Evolutionary conservation across 2,888 invertebrate species (phyloP).

Genomic region (Hirtodrosophila cameraria): DNA sequence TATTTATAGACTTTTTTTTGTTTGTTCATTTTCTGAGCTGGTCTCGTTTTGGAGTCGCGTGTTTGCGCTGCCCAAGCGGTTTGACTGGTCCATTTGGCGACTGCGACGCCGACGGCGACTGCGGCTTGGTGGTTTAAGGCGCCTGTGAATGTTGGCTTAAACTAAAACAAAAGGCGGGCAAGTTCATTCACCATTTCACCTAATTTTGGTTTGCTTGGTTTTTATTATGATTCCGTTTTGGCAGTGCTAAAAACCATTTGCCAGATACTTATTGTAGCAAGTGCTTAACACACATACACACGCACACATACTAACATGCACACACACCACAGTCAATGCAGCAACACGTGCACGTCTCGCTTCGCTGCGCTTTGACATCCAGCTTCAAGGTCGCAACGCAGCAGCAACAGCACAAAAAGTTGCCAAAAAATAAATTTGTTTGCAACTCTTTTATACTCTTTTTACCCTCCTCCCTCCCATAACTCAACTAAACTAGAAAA

Average conservation of each 20-base stretch:
- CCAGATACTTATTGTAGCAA: no score
- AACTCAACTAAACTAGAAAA: no score
- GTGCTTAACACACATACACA: background rate
- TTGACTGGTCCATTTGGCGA: constrained; percentile 63
- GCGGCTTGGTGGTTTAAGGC: constrained; percentile 22
- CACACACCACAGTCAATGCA: constrained; percentile 5
- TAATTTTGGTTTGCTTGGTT: constrained; percentile 56
- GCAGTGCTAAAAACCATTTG: background rate
- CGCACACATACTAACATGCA: background rate
- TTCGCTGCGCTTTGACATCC: constrained; percentile 44
- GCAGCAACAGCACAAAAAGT: constrained; percentile 7
- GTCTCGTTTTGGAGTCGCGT: constrained; percentile 66
- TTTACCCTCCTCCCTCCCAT: no score
- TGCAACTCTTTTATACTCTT: no score
- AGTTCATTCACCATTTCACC: constrained; percentile 75
- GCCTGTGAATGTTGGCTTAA: constrained; percentile 36
- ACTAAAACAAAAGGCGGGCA: constrained; percentile 59
- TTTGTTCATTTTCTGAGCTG: constrained; percentile 36
- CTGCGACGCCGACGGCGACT: no score
- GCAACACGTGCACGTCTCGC: constrained; percentile 38
- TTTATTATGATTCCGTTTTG: constrained; percentile 45
- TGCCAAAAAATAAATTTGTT: background rate
- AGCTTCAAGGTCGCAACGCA: constrained; percentile 40
- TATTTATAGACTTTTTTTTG: background rate
- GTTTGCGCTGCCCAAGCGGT: constrained; percentile 53